These are phyloP conservation scores for Enteromius argenteus DNA, from an alignment of 2,797 vertebrate species.

Conservation along the genomic window DNA sequence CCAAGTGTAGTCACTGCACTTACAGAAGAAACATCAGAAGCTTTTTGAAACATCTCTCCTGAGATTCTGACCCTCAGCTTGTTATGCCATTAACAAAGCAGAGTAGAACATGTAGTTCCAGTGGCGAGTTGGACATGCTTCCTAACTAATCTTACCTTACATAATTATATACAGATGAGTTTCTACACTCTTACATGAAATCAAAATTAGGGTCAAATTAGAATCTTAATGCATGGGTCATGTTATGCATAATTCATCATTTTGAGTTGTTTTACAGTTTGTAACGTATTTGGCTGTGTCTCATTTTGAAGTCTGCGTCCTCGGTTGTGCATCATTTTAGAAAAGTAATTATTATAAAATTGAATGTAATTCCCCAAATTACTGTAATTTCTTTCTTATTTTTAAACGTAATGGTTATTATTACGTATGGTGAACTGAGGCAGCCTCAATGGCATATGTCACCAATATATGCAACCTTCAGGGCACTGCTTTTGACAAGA, in stretches of 20 bases:
- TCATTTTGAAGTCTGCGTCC: not conserved
- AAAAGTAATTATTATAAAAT: not conserved
- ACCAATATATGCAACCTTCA: not conserved
- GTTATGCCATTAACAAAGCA: conserved; percentile 16
- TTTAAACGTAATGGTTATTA: not conserved
- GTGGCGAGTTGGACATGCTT: not conserved
- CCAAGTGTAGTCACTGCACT: not conserved
- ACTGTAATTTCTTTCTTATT: not conserved
- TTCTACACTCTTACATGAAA: not conserved
- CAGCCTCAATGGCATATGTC: not conserved
- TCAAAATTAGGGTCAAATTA: not conserved
- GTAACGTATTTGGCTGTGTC: not conserved
- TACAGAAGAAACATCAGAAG: not conserved
- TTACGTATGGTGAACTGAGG: not conserved
- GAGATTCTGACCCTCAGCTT: conserved; percentile 29
- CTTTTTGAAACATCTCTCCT: conserved; percentile 22
- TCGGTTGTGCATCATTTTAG: not conserved
- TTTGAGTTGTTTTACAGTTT: not conserved
- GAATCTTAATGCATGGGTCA: not conserved
- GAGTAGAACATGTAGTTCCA: conserved; percentile 11
- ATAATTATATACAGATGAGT: conserved; percentile 7
- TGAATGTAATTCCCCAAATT: not conserved
- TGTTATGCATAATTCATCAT: not conserved
- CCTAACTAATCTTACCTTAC: not conserved
- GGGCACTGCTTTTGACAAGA: not conserved